Conservation (phyloP, 2,797 vertebrate species). For the Poeciliopsis paucimaculata region DNA sequence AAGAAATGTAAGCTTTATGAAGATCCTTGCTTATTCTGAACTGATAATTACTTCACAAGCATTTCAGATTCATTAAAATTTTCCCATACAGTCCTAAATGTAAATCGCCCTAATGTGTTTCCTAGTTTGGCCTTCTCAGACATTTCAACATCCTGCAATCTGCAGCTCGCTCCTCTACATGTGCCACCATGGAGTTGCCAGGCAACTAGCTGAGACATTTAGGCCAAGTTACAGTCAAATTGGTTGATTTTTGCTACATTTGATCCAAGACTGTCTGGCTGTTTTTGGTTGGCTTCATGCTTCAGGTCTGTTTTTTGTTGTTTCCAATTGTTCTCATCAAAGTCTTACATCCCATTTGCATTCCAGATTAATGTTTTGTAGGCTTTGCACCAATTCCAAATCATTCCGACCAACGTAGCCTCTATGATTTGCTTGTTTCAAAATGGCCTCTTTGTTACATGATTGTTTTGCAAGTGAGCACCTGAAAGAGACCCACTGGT, state of each 20-base stretch:
- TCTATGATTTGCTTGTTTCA: neutral
- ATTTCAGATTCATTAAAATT: neutral
- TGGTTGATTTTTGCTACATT: neutral
- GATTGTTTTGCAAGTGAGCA: slow-evolving; percentile 23
- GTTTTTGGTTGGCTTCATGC: neutral
- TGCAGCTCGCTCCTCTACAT: neutral
- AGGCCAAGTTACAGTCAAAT: neutral
- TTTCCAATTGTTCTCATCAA: neutral
- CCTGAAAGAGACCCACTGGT: slow-evolving; percentile 55
- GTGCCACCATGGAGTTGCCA: neutral
- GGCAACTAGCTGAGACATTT: slow-evolving; percentile 4
- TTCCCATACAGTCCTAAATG: neutral
- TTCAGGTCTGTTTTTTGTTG: neutral
- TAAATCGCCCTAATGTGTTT: neutral
- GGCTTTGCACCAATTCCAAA: neutral
- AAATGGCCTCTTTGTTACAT: neutral
- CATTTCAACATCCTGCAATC: neutral
- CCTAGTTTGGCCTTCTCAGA: neutral
- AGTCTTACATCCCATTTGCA: neutral
- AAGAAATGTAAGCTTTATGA: neutral
- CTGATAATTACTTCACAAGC: neutral
- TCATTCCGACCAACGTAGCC: neutral
- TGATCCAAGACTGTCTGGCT: neutral
- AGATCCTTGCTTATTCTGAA: neutral
- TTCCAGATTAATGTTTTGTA: neutral